phyloP scores from a whole-genome alignment of 2,888 invertebrate species.

The Rhagium mordax region DNA sequence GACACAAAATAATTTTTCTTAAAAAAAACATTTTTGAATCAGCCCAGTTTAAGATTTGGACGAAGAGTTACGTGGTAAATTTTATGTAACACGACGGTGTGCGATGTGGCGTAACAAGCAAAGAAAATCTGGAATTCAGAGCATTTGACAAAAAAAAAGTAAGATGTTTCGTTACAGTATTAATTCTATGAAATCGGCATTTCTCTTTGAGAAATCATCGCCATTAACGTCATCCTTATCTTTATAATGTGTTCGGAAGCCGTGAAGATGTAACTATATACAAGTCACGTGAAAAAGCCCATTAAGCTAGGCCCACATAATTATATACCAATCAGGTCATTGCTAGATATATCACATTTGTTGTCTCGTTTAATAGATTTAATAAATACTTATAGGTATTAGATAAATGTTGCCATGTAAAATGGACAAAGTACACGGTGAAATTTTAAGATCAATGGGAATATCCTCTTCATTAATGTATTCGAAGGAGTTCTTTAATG shows the following conservation, averaged over 20 bases:
- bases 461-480: not conserved
- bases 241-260: slow-evolving; percentile 12
- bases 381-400: slow-evolving; percentile 17
- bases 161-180: slow-evolving; percentile 29
- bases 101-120: not conserved
- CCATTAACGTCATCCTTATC: slow-evolving; percentile 28
- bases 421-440: not conserved
- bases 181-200: slow-evolving; percentile 47
- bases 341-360: not conserved
- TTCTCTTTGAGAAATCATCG: slow-evolving; percentile 43
- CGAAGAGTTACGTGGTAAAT: not conserved
- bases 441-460: not conserved
- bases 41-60: not conserved
- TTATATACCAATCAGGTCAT: slow-evolving; percentile 14
- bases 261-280: slow-evolving; percentile 17
- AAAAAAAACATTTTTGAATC: not conserved
- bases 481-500: not conserved
- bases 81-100: not conserved
- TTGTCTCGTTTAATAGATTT: not conserved
- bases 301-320: slow-evolving; percentile 13
- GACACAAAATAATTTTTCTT: not conserved
- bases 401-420: not conserved
- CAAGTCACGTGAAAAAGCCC: slow-evolving; percentile 21
- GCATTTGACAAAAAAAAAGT: slow-evolving; percentile 9
- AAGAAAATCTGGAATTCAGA: slow-evolving; percentile 23